Conservation (phyloP, 2,797 vertebrate species). For the Lophura swinhoii region DNA sequence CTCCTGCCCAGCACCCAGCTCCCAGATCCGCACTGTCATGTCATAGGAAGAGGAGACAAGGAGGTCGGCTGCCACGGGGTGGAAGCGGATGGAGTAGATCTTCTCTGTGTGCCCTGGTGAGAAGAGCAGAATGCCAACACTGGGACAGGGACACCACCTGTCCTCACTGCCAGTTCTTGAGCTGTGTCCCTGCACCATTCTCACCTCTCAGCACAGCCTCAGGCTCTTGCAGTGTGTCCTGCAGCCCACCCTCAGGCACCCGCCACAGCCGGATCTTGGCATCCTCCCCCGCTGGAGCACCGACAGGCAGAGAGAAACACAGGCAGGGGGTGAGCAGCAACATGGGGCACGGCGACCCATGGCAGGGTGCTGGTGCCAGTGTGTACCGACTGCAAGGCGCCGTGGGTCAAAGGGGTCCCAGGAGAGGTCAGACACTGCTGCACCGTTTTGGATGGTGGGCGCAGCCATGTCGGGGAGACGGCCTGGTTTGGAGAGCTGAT, state of each 20-base stretch:
- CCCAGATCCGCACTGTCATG: slow-evolving; percentile 90
- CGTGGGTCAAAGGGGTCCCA: slow-evolving; percentile 92
- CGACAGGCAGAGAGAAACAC: neutral
- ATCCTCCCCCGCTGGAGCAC: slow-evolving; percentile 88
- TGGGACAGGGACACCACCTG: rapidly evolving
- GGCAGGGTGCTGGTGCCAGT: neutral
- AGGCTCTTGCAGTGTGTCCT: slow-evolving; percentile 84
- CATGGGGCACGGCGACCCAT: rapidly evolving
- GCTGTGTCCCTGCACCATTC: rapidly evolving
- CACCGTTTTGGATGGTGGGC: slow-evolving; percentile 91
- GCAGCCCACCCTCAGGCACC: slow-evolving; percentile 86
- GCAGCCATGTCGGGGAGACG: slow-evolving; percentile 84
- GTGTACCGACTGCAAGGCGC: slow-evolving; percentile 88
- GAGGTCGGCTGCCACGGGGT: slow-evolving; percentile 87
- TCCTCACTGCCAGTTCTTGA: neutral
- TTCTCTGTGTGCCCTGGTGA: slow-evolving; percentile 92
- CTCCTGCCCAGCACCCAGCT: slow-evolving; percentile 78
- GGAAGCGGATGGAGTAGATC: slow-evolving; percentile 94
- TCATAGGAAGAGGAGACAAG: slow-evolving; percentile 95
- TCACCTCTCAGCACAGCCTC: slow-evolving; percentile 81
- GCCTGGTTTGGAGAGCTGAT: slow-evolving; percentile 87
- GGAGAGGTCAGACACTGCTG: slow-evolving; percentile 86
- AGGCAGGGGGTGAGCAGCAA: neutral
- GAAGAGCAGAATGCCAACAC: neutral
- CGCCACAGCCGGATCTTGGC: slow-evolving; percentile 92